Evolutionary conservation across 2,797 vertebrate genomes (phyloP), one percentile per base, ranked within the genome.

Genomic region (Sebastolobus alascanus): DNA sequence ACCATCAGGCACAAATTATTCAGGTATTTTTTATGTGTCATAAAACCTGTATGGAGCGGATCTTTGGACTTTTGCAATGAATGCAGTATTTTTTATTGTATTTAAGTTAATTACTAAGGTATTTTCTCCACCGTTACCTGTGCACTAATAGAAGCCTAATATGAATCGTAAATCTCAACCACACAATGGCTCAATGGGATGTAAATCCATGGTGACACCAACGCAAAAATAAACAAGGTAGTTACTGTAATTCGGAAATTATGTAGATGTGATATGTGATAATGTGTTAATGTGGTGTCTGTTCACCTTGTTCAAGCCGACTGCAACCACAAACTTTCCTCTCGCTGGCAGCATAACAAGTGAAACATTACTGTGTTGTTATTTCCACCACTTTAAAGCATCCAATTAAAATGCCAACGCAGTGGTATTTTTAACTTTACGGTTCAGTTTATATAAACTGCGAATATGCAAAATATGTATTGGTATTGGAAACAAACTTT

Each of bases 141-240:
- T n/a, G 20, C 33, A 6, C 37, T 46, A 14, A 22, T 14, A 38
- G 22, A 58, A 27, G 37, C 56, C 31, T 46, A n/a, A 37, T 58
- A 67, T 31, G 1, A 50, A 20, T 68, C n/a, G 18, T 64, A 68
- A 58, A 56, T 50, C 50, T 63, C 37, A 79, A 31, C 35, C 46
- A 35, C 29, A 66, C 16, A 54, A 10, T 8, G 5, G 16, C 11
- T 76, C 64, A 50, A 7, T 60, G 20, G 25, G n/a, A 27, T 68
- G 63, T 55, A 73, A 73, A 67, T 75, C 73, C 56, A 55, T 67
- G 60, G 58, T 38, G 68, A 69, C n/a, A 18, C 50, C 18, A 35
- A 3, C 35, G 55, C n/a, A 46, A 29, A 52, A 68, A 79, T 77
- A 66, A 67, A 38, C 18, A 58, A n/a, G 12, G 9, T 22, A 65